A percentile compares a stretch with the other conserved stretches of the same genome.
Conservation (phyloP, 2,113 vertebrate species). For the Saguinus midas region DNA sequence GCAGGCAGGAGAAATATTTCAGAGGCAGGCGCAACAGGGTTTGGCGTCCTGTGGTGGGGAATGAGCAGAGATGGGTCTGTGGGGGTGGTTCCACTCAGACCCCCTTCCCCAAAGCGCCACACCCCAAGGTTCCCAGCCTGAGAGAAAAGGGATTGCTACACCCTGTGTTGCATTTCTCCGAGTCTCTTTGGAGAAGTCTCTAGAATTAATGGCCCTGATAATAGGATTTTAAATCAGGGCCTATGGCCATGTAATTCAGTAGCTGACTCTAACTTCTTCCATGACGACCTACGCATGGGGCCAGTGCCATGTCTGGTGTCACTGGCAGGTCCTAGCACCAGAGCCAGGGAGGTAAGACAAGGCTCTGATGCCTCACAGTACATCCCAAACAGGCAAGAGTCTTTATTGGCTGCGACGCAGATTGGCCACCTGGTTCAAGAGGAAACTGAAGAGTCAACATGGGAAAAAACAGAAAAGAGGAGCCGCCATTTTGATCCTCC, state of each 20-base stretch:
- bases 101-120: no score
- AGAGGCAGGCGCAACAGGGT: accelerated
- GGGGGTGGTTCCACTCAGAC: background rate
- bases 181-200: constrained; percentile 15
- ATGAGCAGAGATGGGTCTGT: background rate
- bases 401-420: background rate
- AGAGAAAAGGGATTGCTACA: background rate
- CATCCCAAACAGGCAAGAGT: background rate
- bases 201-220: background rate
- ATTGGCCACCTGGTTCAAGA: background rate
- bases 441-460: background rate
- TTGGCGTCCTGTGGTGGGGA: background rate
- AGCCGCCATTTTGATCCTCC: background rate
- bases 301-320: no score
- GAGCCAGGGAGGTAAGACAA: background rate
- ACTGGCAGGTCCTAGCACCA: background rate
- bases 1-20: background rate
- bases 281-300: background rate
- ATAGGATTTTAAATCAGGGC: background rate
- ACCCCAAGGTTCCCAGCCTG: background rate
- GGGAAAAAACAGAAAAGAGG: background rate
- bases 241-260: background rate
- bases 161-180: background rate
- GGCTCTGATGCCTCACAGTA: background rate
- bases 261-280: background rate